Conservation (phyloP, 2,888 invertebrate genomes). For the Andrena minutula region DNA sequence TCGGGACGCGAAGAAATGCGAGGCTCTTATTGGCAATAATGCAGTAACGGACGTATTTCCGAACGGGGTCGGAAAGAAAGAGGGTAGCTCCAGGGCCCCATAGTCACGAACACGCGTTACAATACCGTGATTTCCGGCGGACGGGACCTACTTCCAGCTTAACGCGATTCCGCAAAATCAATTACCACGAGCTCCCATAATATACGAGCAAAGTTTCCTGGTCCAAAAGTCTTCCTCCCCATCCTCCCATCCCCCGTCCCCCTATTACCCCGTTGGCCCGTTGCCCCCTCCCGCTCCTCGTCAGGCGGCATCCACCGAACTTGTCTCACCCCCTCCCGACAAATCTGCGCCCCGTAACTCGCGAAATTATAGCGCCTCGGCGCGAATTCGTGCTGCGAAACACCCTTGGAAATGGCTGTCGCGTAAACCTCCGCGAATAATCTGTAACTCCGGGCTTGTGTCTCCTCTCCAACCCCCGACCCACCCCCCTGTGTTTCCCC, state of each 20-base stretch:
- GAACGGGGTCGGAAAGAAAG: not conserved
- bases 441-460: conserved; percentile 43
- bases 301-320: not conserved
- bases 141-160: conserved; percentile 69
- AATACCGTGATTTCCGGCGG: conserved; percentile 60
- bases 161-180: conserved; percentile 74
- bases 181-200: conserved; percentile 70
- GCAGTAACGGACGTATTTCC: conserved; percentile 25
- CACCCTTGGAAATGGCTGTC: conserved; percentile 56
- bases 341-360: conserved; percentile 61
- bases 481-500: not conserved
- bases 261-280: not conserved
- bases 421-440: conserved; percentile 49
- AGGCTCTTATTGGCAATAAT: conserved; percentile 51
- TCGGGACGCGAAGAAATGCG: conserved; percentile 34
- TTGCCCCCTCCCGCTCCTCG: not conserved
- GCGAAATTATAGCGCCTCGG: conserved; percentile 64
- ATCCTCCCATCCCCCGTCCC: not conserved
- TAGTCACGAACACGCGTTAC: conserved; percentile 55
- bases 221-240: conserved; percentile 66
- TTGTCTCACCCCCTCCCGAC: conserved; percentile 5
- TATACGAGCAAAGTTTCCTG: conserved; percentile 69
- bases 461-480: not conserved
- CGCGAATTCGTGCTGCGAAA: conserved; percentile 60
- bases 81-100: not conserved